Evolutionary conservation across 2,113 vertebrate species (phyloP).

Genomic region (Oreochromis spilurus): DNA sequence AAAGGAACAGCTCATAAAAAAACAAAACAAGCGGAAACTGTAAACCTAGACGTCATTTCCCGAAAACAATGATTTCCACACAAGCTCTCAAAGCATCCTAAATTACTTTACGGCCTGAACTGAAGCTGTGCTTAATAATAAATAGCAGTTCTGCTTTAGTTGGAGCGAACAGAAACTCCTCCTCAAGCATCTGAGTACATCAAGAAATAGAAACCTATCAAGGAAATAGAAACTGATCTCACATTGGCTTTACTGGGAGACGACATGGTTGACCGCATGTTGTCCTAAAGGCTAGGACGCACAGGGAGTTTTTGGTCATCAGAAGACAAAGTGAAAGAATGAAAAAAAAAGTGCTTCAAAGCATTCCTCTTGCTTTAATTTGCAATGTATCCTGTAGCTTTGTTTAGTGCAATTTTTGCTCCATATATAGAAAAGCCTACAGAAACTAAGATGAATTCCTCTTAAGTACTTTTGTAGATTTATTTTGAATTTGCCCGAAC

Average conservation of each 20-base stretch:
- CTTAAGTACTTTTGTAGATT: not conserved
- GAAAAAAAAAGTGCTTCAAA: not conserved
- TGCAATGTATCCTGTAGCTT: not conserved
- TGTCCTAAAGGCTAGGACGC: not conserved
- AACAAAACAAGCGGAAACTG: not conserved
- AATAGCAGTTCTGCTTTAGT: not conserved
- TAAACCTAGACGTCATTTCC: not conserved
- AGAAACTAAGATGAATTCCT: not conserved
- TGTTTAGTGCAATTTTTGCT: not conserved
- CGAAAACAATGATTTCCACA: not conserved
- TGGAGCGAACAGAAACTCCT: not conserved
- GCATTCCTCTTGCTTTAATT: not conserved
- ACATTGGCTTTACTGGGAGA: not conserved
- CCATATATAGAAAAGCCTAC: not conserved
- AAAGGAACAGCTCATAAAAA: not conserved
- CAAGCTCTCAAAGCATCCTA: not conserved
- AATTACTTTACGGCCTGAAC: not conserved
- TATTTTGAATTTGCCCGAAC: not conserved
- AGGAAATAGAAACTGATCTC: slow-evolving; percentile 12
- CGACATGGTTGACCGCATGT: not conserved
- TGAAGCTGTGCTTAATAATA: not conserved
- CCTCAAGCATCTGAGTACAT: not conserved
- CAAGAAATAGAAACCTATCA: not conserved
- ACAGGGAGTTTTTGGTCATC: not conserved
- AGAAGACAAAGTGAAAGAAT: not conserved